A percentile compares a stretch with the other conserved stretches of the same genome.
Conservation (phyloP, 1,140 invertebrate species). For the Acromyrmex echinatior region DNA sequence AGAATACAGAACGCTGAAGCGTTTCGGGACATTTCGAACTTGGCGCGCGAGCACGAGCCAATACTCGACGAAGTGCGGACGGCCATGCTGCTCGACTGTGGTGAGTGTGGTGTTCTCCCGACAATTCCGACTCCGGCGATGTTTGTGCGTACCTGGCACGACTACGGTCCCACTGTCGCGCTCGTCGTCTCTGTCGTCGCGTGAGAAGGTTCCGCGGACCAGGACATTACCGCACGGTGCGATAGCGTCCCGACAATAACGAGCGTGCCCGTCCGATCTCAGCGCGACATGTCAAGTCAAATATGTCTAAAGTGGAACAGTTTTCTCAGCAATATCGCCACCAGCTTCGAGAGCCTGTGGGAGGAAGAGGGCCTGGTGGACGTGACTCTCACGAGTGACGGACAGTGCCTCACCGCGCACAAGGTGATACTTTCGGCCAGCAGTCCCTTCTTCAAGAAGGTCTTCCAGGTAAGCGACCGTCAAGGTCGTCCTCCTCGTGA, state of each 20-base stretch:
- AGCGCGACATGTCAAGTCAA: conserved; percentile 84
- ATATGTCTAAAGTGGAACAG: conserved; percentile 91
- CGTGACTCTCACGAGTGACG: conserved; percentile 91
- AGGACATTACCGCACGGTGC: conserved; percentile 15
- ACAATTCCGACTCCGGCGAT: conserved; percentile 66
- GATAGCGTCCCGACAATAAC: conserved; percentile 24
- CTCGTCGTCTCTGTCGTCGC: conserved; percentile 56
- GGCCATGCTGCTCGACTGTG: conserved; percentile 63
- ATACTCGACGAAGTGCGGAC: conserved; percentile 1
- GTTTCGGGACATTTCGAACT: conserved; percentile 51
- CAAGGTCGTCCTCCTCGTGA: conserved; percentile 1
- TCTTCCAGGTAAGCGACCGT: conserved; percentile 88
- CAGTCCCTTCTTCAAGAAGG: conserved; percentile 90
- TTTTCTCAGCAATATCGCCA: conserved; percentile 89
- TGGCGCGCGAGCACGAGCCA: conserved; percentile 43
- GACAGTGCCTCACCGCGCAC: conserved; percentile 90
- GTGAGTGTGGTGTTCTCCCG: conserved; percentile 54
- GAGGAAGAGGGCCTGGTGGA: conserved; percentile 90
- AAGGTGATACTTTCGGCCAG: conserved; percentile 92
- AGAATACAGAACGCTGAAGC: not conserved
- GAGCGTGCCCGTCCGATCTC: not conserved
- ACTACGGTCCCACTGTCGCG: conserved; percentile 62
- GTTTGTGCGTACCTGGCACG: conserved; percentile 76
- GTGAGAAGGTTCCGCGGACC: conserved; percentile 22
- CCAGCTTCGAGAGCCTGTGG: conserved; percentile 89